Evolutionary conservation across 2,113 vertebrate genomes (phyloP), one percentile per base, ranked within the genome.

Genomic region (Heliornis fulica): DNA sequence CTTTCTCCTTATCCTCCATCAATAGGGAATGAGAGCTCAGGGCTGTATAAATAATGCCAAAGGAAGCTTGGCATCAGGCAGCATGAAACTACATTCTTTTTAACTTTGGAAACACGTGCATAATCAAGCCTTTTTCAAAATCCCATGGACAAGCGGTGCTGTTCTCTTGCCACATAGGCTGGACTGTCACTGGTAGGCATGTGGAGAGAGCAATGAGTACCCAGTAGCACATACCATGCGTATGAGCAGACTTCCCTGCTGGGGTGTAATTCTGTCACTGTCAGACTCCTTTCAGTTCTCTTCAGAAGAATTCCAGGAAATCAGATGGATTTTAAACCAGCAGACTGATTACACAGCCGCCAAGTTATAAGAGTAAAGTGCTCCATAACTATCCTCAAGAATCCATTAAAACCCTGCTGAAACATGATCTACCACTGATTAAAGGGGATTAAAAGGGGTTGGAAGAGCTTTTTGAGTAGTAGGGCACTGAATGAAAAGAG

Each of bases 231-330:
- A 83, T 20, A 60, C 48, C 45, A 40, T 8, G 17, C 2, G 0
- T 38, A 48, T 53, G 60, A 88, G 48, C 64, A 80, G 76, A 28
- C 69, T 87, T 94, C 53, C 60, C 69, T 78, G 43, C 46, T 80
- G 59, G 6, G 11, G 54, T 64, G 43, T 64, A 83, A 87, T 86
- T 86, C 88, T 83, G 51, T 81, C 90, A 60, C 76, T 83, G 38
- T 28, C 2, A 0, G 82, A 28, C 26, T 94, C 60, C 66, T 95
- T 93, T 94, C 77, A 41, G 60, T 40, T 83, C 61, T 87, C 68
- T 59, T 83, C 87, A 92, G 94, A 80, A 86, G 75, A 93, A 96
- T 93, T 93, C 85, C 88, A 66, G 79, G 93, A 95, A 96, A 96
- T 92, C 43, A 25, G 76, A 83, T 74, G 85, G 45, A 70, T 93